Conservation (phyloP, 1,140 invertebrate genomes). For the Atta colombica region DNA sequence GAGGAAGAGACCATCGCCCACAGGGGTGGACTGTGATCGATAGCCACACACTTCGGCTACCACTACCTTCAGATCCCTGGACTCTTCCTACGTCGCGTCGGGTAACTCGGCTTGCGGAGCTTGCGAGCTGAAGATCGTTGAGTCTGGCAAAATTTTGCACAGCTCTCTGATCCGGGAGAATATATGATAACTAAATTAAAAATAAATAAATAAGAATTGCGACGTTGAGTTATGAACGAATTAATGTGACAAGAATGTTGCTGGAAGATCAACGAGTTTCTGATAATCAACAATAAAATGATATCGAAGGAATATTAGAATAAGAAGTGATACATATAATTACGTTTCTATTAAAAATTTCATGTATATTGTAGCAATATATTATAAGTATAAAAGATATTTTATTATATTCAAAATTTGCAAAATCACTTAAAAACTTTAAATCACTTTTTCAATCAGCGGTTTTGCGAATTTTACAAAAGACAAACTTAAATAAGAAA, state of each 20-base stretch:
- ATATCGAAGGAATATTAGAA: neutral
- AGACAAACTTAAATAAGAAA: neutral
- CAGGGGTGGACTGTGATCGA: conserved; percentile 81
- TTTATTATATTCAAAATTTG: neutral
- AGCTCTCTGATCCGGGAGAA: neutral
- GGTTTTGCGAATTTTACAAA: neutral
- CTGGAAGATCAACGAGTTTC: neutral
- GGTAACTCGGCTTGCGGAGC: conserved; percentile 60
- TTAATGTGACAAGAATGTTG: neutral
- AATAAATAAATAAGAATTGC: neutral
- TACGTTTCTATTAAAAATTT: neutral
- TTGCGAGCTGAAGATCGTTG: conserved; percentile 42
- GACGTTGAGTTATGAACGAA: neutral
- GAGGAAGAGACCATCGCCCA: conserved; percentile 74
- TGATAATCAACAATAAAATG: neutral
- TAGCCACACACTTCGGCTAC: conserved; percentile 79
- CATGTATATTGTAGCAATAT: neutral
- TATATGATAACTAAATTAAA: neutral
- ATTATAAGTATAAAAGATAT: neutral
- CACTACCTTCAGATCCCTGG: conserved; percentile 74
- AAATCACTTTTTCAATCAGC: neutral
- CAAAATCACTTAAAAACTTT: neutral
- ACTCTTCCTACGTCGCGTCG: conserved; percentile 71
- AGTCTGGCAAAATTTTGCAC: conserved; percentile 25
- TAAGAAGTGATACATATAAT: neutral